These are phyloP conservation scores for Paragorgia papillata DNA, from an alignment of 92 coral and sea anemone genomes.

Conservation along the genomic window DNA sequence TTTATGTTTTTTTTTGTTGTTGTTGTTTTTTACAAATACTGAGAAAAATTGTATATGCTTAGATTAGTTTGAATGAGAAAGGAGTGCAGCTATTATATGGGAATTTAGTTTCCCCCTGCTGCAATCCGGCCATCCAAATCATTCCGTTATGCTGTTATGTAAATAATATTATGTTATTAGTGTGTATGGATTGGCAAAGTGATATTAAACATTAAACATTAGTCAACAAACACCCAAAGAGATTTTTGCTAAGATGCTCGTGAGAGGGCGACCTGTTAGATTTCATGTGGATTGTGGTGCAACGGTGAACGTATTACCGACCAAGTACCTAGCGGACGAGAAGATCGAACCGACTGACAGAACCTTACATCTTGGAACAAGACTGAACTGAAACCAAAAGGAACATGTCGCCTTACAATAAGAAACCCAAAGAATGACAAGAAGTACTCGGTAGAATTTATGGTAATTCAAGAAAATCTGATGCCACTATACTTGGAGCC, in stretches of 20 bases:
- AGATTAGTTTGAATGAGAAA: too few species aligned
- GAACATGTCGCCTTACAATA: slow-evolving; percentile 48
- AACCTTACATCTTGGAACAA: slow-evolving; percentile 59
- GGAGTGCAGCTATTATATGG: too few species aligned
- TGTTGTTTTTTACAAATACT: too few species aligned
- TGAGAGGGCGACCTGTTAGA: slow-evolving; percentile 39
- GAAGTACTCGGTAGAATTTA: slow-evolving; percentile 63
- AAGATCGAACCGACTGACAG: slow-evolving; percentile 52
- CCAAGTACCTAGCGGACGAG: slow-evolving; percentile 19
- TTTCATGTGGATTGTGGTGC: slow-evolving; percentile 65
- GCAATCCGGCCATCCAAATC: too few species aligned
- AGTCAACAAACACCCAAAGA: neutral
- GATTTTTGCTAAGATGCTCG: neutral
- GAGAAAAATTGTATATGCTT: too few species aligned
- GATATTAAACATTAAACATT: too few species aligned
- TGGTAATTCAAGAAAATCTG: slow-evolving; percentile 48
- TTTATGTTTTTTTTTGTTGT: too few species aligned
- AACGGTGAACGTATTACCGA: slow-evolving; percentile 54
- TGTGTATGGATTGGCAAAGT: too few species aligned
- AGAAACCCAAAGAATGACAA: slow-evolving; percentile 53
- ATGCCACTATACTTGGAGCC: slow-evolving; percentile 59
- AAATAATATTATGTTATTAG: too few species aligned
- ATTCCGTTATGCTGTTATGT: too few species aligned
- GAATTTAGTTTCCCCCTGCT: too few species aligned
- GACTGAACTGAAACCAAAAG: slow-evolving; percentile 56